Evolutionary conservation across 2,888 invertebrate species (phyloP).

Genomic region (Anaspis maculata): DNA sequence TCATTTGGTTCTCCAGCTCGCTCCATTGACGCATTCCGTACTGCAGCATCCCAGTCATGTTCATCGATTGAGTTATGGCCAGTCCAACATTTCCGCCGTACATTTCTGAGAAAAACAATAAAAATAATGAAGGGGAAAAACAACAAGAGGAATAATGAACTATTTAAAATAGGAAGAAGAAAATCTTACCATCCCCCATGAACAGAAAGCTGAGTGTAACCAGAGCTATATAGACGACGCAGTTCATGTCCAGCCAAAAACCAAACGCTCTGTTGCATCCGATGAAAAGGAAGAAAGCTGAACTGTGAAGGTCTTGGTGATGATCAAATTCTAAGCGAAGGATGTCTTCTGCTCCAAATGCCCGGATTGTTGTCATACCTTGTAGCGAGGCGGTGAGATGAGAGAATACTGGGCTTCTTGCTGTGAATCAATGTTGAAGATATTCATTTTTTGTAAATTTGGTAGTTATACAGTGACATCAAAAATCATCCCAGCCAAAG

Average conservation of each 20-base stretch:
- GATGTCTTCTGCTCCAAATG: constrained; percentile 55
- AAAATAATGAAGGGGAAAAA: neutral
- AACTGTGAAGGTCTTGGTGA: constrained; percentile 57
- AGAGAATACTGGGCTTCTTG: constrained; percentile 66
- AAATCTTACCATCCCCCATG: constrained; percentile 43
- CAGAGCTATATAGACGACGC: constrained; percentile 51
- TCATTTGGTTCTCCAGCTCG: no score
- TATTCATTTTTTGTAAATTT: neutral
- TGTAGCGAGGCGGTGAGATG: constrained; percentile 64
- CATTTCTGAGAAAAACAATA: constrained; percentile 24
- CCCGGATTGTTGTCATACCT: constrained; percentile 67
- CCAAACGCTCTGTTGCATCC: constrained; percentile 58
- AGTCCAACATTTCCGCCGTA: constrained; percentile 37
- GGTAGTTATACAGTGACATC: no score
- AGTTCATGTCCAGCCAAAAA: constrained; percentile 57
- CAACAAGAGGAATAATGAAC: neutral
- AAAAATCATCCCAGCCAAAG: no score
- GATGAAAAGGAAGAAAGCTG: constrained; percentile 60
- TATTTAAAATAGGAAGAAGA: neutral
- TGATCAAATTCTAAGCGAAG: constrained; percentile 52
- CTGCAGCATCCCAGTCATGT: constrained; percentile 52
- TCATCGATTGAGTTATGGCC: constrained; percentile 36
- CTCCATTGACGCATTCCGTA: no score
- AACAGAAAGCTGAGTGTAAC: constrained; percentile 56
- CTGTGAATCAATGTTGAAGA: constrained; percentile 45